A percentile compares a stretch with the other conserved stretches of the same genome.
phyloP scores from a whole-genome alignment of 2,888 invertebrate genomes.

The Pristionchus maxplancki region DNA sequence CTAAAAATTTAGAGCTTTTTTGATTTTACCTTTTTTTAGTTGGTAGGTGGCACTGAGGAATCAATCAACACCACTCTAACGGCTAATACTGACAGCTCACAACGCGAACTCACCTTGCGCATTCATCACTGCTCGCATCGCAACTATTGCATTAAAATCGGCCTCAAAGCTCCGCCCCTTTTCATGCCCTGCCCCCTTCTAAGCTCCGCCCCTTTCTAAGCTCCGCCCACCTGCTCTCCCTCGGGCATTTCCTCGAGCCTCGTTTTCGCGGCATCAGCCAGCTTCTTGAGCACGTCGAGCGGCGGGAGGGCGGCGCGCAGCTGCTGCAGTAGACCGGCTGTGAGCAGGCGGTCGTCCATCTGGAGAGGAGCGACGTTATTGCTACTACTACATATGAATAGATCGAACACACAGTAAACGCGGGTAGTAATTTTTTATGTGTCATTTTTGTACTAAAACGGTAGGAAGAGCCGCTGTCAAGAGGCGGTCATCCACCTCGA shows the following conservation, averaged over 20 bases:
- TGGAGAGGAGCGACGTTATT: neutral
- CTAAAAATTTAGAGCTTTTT: too few relatives aligned
- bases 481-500: neutral
- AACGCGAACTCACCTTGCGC: neutral
- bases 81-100: neutral
- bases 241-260: constrained; percentile 82
- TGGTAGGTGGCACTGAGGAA: too few relatives aligned
- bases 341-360: constrained; percentile 90
- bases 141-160: too few relatives aligned
- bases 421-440: too few relatives aligned
- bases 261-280: constrained; percentile 81
- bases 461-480: neutral
- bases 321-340: constrained; percentile 90
- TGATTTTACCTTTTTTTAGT: too few relatives aligned
- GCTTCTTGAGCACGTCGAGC: constrained; percentile 89
- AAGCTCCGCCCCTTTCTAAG: constrained; percentile 81
- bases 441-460: too few relatives aligned
- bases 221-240: constrained; percentile 85
- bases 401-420: too few relatives aligned
- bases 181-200: too few relatives aligned
- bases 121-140: neutral
- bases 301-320: constrained; percentile 93
- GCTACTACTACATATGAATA: neutral
- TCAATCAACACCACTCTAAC: neutral
- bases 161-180: constrained; percentile 3